Conservation (phyloP, 1,140 invertebrate species). For the Drosophila sucinea region DNA sequence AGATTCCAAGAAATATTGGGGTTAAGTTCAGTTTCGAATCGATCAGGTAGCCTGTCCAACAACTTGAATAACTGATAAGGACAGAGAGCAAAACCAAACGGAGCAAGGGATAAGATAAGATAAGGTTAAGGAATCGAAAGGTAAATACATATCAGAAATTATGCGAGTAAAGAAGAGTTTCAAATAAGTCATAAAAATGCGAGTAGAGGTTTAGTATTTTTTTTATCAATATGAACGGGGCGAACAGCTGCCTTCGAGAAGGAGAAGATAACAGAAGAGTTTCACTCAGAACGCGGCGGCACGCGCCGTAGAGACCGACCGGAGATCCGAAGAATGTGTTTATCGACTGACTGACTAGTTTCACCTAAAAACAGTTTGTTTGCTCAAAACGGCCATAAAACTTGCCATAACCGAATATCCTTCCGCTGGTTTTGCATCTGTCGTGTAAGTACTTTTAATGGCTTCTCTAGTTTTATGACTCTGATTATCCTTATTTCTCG, state of each 20-base stretch:
- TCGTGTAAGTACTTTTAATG: slow-evolving; percentile 32
- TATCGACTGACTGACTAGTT: slow-evolving; percentile 38
- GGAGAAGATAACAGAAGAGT: slow-evolving; percentile 37
- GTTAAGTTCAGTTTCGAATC: slow-evolving; percentile 67
- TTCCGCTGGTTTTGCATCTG: slow-evolving; percentile 63
- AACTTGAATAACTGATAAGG: slow-evolving; percentile 25
- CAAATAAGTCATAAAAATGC: slow-evolving; percentile 4
- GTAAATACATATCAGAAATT: slow-evolving; percentile 44
- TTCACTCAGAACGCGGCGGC: neutral
- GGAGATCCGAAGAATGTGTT: slow-evolving; percentile 18
- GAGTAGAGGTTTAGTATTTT: neutral
- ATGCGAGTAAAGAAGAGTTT: slow-evolving; percentile 12
- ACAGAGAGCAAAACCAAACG: slow-evolving; percentile 5
- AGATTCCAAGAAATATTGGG: slow-evolving; percentile 68
- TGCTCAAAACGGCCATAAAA: slow-evolving; percentile 66
- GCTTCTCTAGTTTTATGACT: slow-evolving; percentile 51
- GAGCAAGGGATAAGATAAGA: slow-evolving; percentile 58
- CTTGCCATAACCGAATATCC: slow-evolving; percentile 54
- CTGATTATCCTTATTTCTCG: slow-evolving; percentile 60
- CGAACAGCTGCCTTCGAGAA: slow-evolving; percentile 57
- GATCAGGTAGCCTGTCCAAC: slow-evolving; percentile 51
- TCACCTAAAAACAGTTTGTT: slow-evolving; percentile 34
- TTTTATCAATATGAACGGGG: slow-evolving; percentile 40
- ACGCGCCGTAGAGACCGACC: slow-evolving; percentile 41
- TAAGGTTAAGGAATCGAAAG: slow-evolving; percentile 20